Conservation (phyloP, 2,797 vertebrate species). For the Amniataba percoides region DNA sequence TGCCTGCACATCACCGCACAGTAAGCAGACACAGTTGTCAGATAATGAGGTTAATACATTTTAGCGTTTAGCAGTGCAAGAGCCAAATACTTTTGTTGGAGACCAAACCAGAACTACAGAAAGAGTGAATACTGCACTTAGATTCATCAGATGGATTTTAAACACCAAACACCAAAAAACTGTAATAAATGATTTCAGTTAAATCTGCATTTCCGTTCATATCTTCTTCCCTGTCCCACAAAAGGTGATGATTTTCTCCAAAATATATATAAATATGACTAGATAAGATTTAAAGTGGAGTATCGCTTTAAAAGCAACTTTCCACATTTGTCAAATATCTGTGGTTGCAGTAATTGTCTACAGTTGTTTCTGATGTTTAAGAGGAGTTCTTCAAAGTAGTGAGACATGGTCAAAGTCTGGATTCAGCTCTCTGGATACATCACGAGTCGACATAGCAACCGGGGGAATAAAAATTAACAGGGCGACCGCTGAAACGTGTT, state of each 20-base stretch:
- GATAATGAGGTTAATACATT: not conserved
- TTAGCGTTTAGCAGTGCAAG: not conserved
- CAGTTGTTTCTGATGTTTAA: constrained; percentile 19
- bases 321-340: constrained; percentile 5
- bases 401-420: not conserved
- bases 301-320: not conserved
- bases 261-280: not conserved
- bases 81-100: not conserved
- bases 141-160: not conserved
- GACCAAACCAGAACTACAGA: not conserved
- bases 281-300: not conserved
- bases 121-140: not conserved
- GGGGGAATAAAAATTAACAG: constrained; percentile 13
- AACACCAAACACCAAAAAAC: too few species aligned
- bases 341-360: constrained; percentile 9
- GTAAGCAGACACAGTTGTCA: not conserved
- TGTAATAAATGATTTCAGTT: too few species aligned
- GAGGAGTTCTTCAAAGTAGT: constrained; percentile 12
- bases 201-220: not conserved
- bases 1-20: not conserved
- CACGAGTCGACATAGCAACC: constrained; percentile 1
- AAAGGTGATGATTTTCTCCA: not conserved
- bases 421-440: not conserved
- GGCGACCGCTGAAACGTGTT: constrained; percentile 1
- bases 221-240: not conserved